Evolutionary conservation across 2,888 invertebrate species (phyloP).

Genomic region (Beris morrisii): DNA sequence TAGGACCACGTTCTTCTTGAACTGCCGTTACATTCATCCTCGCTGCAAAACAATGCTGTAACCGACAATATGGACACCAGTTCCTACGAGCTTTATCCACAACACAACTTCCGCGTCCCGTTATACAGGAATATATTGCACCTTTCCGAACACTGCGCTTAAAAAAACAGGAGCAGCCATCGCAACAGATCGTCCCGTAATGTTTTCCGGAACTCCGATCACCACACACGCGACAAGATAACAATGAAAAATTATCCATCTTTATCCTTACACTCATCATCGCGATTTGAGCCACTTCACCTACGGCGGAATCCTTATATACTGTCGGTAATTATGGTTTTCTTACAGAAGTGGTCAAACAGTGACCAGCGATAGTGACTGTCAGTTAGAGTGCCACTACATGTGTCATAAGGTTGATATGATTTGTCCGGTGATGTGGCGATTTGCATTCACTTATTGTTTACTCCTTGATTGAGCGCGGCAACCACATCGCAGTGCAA

Average conservation of each 20-base stretch:
- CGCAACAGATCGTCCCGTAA: constrained; percentile 82
- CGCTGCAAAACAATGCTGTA: constrained; percentile 75
- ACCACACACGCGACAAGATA: constrained; percentile 75
- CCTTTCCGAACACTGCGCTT: constrained; percentile 78
- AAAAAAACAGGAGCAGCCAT: constrained; percentile 89
- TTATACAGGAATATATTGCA: constrained; percentile 75
- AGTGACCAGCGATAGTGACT: constrained; percentile 5
- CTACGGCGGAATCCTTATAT: background rate
- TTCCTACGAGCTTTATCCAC: constrained; percentile 82
- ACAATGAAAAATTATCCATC: constrained; percentile 13
- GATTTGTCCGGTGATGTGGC: constrained; percentile 13
- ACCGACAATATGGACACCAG: constrained; percentile 84
- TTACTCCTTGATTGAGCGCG: too few species aligned
- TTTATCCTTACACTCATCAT: constrained; percentile 21
- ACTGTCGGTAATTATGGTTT: constrained; percentile 11
- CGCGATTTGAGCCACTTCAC: background rate
- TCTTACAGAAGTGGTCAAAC: too few species aligned
- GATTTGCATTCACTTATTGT: constrained; percentile 14
- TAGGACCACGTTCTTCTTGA: constrained; percentile 81
- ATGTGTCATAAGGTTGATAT: background rate
- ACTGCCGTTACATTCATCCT: constrained; percentile 81
- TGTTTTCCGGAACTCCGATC: constrained; percentile 83
- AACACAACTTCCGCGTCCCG: constrained; percentile 71
- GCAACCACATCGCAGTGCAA: background rate
- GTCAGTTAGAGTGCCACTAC: constrained; percentile 25